A percentile compares a stretch with the other conserved stretches of the same genome.
These are phyloP conservation scores for Achlya flavicornis DNA, from an alignment of 2,888 invertebrate genomes.

Conservation along the genomic window DNA sequence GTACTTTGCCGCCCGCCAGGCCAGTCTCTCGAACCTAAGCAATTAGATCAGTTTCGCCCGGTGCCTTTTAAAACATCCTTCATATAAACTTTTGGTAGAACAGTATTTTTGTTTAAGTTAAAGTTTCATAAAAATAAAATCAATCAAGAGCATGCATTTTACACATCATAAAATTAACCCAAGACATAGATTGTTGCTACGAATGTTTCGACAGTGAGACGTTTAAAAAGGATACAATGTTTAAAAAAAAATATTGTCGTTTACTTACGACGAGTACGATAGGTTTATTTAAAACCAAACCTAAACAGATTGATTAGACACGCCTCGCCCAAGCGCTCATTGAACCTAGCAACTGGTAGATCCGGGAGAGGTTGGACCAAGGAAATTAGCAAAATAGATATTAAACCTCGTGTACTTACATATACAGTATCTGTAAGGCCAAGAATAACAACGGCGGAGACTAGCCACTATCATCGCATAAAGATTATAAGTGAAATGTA, in stretches of 20 bases:
- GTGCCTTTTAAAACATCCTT: slow-evolving; percentile 52
- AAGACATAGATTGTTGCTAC: neutral
- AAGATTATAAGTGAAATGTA: slow-evolving; percentile 26
- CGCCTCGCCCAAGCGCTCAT: slow-evolving; percentile 53
- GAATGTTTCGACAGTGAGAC: neutral
- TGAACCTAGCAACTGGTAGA: slow-evolving; percentile 53
- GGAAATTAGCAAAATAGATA: slow-evolving; percentile 51
- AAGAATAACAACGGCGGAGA: slow-evolving; percentile 38
- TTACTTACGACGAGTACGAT: slow-evolving; percentile 50
- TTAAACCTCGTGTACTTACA: slow-evolving; percentile 51
- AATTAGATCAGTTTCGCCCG: slow-evolving; percentile 65
- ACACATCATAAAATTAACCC: neutral
- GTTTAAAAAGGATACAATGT: neutral
- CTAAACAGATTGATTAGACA: slow-evolving; percentile 64
- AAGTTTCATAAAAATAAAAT: slow-evolving; percentile 29
- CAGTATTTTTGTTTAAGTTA: slow-evolving; percentile 22
- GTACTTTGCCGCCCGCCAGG: slow-evolving; percentile 45
- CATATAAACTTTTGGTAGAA: slow-evolving; percentile 49
- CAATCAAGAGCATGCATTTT: neutral
- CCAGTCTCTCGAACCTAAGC: slow-evolving; percentile 57
- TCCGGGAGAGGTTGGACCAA: slow-evolving; percentile 35
- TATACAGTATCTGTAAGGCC: slow-evolving; percentile 29
- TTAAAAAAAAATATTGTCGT: slow-evolving; percentile 21
- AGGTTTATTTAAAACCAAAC: slow-evolving; percentile 52
- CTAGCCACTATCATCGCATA: slow-evolving; percentile 24